A percentile compares a stretch with the other conserved stretches of the same genome.
phyloP scores from a whole-genome alignment of 2,888 invertebrate species.

The Scaptomyza cyrtandrae region DNA sequence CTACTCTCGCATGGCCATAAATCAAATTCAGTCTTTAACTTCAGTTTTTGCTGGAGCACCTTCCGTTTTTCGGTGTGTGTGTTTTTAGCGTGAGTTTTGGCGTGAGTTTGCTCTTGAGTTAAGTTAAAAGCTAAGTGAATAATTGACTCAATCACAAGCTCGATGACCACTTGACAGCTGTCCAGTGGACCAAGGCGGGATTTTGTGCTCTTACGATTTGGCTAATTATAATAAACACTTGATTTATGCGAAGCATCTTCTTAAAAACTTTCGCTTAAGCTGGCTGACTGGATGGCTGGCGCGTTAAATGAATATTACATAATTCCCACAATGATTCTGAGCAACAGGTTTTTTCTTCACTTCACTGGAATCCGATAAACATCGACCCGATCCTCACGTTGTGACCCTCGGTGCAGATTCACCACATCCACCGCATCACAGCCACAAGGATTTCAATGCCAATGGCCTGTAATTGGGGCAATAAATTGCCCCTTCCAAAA shows the following conservation, averaged over 20 bases:
- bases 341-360: constrained; percentile 61
- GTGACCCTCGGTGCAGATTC: constrained; percentile 62
- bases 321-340: constrained; percentile 65
- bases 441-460: constrained; percentile 73
- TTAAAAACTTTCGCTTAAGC: constrained; percentile 41
- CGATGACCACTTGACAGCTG: constrained; percentile 37
- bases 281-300: constrained; percentile 27
- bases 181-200: neutral
- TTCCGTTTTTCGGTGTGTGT: constrained; percentile 43
- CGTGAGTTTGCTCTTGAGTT: constrained; percentile 42
- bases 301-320: constrained; percentile 63
- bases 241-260: constrained; percentile 31
- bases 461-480: constrained; percentile 71
- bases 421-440: constrained; percentile 17
- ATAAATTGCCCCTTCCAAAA: constrained; percentile 65
- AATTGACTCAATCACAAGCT: constrained; percentile 48
- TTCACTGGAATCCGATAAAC: constrained; percentile 51
- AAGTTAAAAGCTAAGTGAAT: constrained; percentile 42
- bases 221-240: constrained; percentile 27
- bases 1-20: constrained; percentile 35
- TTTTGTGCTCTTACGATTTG: constrained; percentile 1
- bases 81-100: constrained; percentile 5
- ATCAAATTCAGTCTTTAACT: constrained; percentile 45
- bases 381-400: constrained; percentile 21
- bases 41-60: constrained; percentile 42